Conservation (phyloP, 2,888 invertebrate genomes). For the Folsomia manolachei region DNA sequence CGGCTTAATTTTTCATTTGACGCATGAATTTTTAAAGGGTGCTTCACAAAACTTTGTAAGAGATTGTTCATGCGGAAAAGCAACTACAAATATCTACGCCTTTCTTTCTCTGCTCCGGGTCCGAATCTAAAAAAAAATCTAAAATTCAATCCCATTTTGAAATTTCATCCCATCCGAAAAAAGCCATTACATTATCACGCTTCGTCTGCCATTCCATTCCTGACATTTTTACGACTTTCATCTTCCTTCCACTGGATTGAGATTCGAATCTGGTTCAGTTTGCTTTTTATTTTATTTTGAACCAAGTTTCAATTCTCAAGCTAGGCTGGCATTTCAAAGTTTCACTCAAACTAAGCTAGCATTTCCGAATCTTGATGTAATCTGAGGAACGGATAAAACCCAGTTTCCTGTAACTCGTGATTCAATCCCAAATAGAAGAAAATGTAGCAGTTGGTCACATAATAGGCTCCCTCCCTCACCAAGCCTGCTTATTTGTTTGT, state of each 20-base stretch:
- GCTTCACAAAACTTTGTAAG: too few relatives aligned
- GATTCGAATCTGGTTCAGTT: background rate
- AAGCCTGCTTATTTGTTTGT: background rate
- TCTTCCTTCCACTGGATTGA: background rate
- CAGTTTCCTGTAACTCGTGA: background rate
- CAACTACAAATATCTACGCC: background rate
- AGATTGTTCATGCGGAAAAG: too few relatives aligned
- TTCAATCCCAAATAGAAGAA: background rate
- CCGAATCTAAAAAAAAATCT: background rate
- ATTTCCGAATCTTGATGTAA: too few relatives aligned
- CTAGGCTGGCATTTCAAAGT: too few relatives aligned
- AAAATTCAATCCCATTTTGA: background rate
- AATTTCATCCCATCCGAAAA: background rate
- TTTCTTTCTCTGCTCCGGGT: background rate
- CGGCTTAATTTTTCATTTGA: background rate
- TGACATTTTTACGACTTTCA: conserved; percentile 8
- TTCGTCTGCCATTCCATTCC: too few relatives aligned
- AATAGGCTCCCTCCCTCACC: background rate
- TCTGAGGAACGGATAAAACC: background rate
- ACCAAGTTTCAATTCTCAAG: background rate
- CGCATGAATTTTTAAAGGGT: background rate
- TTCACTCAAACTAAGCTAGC: background rate
- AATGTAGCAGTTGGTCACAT: background rate
- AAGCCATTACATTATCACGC: too few relatives aligned
- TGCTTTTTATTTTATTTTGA: background rate